phyloP scores from a whole-genome alignment of 2,113 vertebrate species.

The Uria aalge region DNA sequence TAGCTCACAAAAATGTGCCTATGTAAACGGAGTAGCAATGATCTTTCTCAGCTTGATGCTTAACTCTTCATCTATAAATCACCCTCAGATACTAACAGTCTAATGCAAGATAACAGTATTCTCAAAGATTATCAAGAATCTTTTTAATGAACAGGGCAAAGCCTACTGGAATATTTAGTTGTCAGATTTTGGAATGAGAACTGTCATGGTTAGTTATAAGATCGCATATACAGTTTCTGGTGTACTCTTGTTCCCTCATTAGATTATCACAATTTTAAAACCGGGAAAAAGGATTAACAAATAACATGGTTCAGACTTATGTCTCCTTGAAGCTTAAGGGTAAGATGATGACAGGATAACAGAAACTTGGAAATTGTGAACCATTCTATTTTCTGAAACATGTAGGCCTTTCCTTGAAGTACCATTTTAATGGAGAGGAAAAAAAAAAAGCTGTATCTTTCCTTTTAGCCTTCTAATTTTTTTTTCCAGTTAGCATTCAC shows the following conservation, averaged over 20 bases:
- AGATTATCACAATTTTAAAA: neutral
- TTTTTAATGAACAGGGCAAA: neutral
- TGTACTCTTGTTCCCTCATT: neutral
- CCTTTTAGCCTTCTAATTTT: neutral
- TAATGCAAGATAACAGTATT: neutral
- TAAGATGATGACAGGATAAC: neutral
- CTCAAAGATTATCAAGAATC: neutral
- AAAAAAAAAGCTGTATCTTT: neutral
- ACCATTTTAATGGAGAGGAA: neutral
- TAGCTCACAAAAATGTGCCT: neutral
- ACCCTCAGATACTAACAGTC: neutral
- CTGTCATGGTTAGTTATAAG: neutral
- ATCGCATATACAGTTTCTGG: neutral
- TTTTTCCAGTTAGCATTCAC: neutral
- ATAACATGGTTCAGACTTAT: neutral
- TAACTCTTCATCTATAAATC: neutral
- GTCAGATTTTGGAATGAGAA: neutral
- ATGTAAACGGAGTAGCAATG: neutral
- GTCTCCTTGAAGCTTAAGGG: neutral
- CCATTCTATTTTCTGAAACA: neutral
- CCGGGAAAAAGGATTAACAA: neutral
- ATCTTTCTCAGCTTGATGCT: neutral
- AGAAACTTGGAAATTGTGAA: neutral
- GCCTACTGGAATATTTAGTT: neutral
- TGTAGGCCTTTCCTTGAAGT: neutral